These are phyloP conservation scores for Nothobranchius kuhntae DNA, from an alignment of 2,113 vertebrate species.

Conservation along the genomic window DNA sequence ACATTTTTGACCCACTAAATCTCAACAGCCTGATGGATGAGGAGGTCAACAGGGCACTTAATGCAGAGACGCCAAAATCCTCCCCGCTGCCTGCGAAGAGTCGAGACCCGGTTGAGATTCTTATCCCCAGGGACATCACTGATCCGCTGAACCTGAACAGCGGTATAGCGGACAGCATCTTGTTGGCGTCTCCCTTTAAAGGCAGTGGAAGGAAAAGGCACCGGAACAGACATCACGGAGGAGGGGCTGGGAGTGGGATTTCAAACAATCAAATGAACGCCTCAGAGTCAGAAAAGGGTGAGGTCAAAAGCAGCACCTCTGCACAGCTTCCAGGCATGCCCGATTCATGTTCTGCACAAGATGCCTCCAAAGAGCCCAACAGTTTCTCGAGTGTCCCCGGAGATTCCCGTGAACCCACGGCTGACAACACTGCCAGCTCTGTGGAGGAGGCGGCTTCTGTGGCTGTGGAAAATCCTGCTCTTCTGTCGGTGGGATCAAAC, in stretches of 20 bases:
- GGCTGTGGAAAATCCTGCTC: conserved; percentile 70
- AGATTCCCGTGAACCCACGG: conserved; percentile 73
- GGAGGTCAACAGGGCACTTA: conserved; percentile 89
- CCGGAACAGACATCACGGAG: conserved; percentile 82
- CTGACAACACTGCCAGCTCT: conserved; percentile 76
- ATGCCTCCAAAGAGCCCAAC: conserved; percentile 77
- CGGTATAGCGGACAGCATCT: conserved; percentile 77
- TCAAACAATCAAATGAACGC: conserved; percentile 54
- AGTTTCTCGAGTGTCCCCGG: conserved; percentile 43
- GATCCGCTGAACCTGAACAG: conserved; percentile 91
- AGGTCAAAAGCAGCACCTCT: conserved; percentile 51
- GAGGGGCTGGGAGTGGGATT: conserved; percentile 49
- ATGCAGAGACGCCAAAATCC: conserved; percentile 93
- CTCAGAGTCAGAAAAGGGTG: conserved; percentile 61
- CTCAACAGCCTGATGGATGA: conserved; percentile 93
- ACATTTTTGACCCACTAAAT: conserved; percentile 93
- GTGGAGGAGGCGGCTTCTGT: conserved; percentile 75
- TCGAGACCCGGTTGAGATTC: conserved; percentile 91
- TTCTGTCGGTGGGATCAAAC: conserved; percentile 48
- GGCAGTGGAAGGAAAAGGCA: conserved; percentile 84
- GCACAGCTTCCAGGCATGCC: conserved; percentile 18
- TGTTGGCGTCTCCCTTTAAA: conserved; percentile 82
- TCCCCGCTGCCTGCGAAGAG: conserved; percentile 88
- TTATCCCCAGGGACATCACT: conserved; percentile 92
- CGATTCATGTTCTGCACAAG: conserved; percentile 52